Evolutionary conservation across 2,888 invertebrate genomes (phyloP).

Genomic region (Rotaria sp.): DNA sequence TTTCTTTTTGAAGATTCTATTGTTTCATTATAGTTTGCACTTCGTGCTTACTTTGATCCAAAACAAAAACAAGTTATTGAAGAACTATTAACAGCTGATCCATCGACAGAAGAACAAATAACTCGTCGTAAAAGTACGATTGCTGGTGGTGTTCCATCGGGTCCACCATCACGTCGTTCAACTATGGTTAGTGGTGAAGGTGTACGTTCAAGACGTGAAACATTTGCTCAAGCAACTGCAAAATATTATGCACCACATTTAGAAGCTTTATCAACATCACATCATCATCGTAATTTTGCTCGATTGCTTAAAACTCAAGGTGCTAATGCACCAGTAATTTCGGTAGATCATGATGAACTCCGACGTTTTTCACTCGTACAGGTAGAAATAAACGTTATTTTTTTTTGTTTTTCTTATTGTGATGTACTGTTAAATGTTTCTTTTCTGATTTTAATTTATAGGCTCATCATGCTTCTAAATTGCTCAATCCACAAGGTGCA

Average conservation of each 20-base stretch:
- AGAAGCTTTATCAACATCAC: neutral
- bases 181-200: neutral
- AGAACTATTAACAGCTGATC: neutral
- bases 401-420: neutral
- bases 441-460: neutral
- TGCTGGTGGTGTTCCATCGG: neutral
- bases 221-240: neutral
- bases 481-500: neutral
- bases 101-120: neutral
- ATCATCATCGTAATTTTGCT: neutral
- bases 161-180: neutral
- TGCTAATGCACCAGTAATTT: neutral
- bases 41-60: slow-evolving; percentile 17
- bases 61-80: neutral
- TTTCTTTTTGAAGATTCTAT: neutral
- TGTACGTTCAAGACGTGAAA: neutral
- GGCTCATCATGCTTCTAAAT: neutral
- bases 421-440: neutral
- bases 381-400: neutral
- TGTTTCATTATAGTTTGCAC: neutral
- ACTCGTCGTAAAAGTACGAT: neutral
- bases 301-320: neutral
- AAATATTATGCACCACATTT: neutral
- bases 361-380: slow-evolving; percentile 15
- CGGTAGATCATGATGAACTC: neutral